Base-by-base conservation (phyloP, 2,888 invertebrate genomes). In the Sinelater perroti region DNA sequence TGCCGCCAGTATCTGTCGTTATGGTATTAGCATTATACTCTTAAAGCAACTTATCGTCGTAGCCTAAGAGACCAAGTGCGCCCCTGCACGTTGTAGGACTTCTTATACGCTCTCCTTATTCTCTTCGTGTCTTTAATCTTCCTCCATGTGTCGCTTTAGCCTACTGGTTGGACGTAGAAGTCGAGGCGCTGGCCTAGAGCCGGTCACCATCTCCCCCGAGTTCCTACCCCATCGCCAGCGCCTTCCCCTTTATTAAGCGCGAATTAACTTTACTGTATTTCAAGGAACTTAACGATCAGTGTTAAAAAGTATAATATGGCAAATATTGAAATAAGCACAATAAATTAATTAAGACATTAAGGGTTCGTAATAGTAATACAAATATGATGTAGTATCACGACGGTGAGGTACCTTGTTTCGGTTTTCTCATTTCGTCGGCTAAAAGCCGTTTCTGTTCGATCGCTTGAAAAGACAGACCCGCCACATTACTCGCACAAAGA, bases 261-360 rank as follows among this genome's bases (percentile, higher is more conserved):
- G 67, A 69, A 66, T 69, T 69, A 67, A 68, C 63, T 61, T 60
- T 65, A 63, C 64, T 58, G 59, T 62, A 51, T 67, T 65, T 64
- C 63, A 66, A 55, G 58, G 54, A 68, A 60, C 63, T 67, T 70
- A 71, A 70, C 69, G 71, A 69, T 74, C 71, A 71, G 62, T 74
- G 73, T 74, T 72, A 70, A 70, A 72, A 58, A 67, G 56, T 65
- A 64, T 69, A 70, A 68, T 72, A 71, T 70, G 71, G 72, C 72
- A 74, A 74, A 72, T 73, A 72, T 72, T 72, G 71, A 72, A 70
- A 65, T 72, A 73, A 72, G 73, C 74, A 75, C 73, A 75, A 74
- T 72, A 74, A 71, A 65, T 65, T 66, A 70, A 69, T 66, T 69
- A 70, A 53, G 33, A 33, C 36, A 71, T 67, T n/a, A 66, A 70